Conservation (phyloP, 2,888 invertebrate species). For the Hoplodrina ambigua region DNA sequence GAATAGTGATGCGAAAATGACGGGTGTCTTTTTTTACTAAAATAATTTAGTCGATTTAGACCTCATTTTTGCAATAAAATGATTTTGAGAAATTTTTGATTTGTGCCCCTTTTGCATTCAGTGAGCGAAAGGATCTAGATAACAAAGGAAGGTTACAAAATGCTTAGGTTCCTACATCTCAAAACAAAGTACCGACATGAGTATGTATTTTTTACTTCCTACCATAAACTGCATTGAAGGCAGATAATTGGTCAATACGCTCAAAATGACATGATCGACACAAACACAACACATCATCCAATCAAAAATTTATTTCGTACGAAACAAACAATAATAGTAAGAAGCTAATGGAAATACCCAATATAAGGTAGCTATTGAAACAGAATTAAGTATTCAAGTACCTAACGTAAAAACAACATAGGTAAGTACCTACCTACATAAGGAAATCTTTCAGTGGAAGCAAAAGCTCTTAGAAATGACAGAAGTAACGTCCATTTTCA, state of each 20-base stretch:
- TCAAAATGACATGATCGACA: not conserved
- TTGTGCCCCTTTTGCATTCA: too few species aligned
- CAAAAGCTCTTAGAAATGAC: constrained; percentile 26
- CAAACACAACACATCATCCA: constrained; percentile 3
- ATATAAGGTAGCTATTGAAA: constrained; percentile 10
- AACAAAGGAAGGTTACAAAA: not conserved
- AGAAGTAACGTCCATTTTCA: constrained; percentile 16
- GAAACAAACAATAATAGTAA: constrained; percentile 22
- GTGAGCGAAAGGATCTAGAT: constrained; percentile 5
- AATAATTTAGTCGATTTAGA: too few species aligned
- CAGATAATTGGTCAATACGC: not conserved
- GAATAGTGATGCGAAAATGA: too few species aligned
- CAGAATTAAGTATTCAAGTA: constrained; percentile 27
- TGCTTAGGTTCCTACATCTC: not conserved
- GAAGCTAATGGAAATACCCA: constrained; percentile 32
- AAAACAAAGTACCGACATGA: not conserved
- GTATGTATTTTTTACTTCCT: not conserved
- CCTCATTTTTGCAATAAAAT: too few species aligned
- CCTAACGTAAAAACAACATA: constrained; percentile 25
- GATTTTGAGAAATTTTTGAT: too few species aligned
- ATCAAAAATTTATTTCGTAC: not conserved
- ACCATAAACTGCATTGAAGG: too few species aligned
- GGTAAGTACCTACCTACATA: not conserved
- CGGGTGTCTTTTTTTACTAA: too few species aligned
- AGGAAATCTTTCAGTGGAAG: constrained; percentile 15